phyloP scores from a whole-genome alignment of 1,140 invertebrate species.

The Eufriesea mexicana region DNA sequence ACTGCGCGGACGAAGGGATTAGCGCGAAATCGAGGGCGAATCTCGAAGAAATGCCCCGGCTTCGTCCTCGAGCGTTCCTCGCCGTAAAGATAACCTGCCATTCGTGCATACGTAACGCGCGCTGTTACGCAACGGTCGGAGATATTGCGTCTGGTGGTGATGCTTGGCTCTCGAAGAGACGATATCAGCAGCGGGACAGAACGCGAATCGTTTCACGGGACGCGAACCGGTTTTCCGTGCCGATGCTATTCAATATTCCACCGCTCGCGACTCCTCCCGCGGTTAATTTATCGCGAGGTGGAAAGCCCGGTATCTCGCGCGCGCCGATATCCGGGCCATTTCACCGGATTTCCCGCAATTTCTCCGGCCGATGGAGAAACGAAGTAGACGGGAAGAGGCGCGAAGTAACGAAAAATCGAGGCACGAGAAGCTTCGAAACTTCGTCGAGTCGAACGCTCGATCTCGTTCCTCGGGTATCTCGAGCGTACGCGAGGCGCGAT shows the following conservation, averaged over 20 bases:
- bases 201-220: slow-evolving; percentile 31
- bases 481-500: neutral
- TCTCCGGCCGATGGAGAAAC: neutral
- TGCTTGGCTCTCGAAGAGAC: slow-evolving; percentile 31
- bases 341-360: neutral
- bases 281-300: slow-evolving; percentile 17
- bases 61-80: slow-evolving; percentile 20
- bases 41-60: slow-evolving; percentile 1
- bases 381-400: neutral
- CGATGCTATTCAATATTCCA: slow-evolving; percentile 42
- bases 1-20: neutral
- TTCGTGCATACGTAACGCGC: slow-evolving; percentile 54
- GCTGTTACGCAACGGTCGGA: slow-evolving; percentile 62
- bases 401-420: neutral
- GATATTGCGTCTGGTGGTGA: slow-evolving; percentile 62
- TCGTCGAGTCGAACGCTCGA: neutral
- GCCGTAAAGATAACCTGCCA: slow-evolving; percentile 62
- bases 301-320: neutral
- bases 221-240: slow-evolving; percentile 28
- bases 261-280: neutral
- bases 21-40: neutral
- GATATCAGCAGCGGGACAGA: slow-evolving; percentile 33
- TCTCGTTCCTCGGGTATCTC: neutral
- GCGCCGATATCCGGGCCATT: neutral
- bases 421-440: neutral